Evolutionary conservation across 2,888 invertebrate species (phyloP).

Genomic region (Ceramica pisi): DNA sequence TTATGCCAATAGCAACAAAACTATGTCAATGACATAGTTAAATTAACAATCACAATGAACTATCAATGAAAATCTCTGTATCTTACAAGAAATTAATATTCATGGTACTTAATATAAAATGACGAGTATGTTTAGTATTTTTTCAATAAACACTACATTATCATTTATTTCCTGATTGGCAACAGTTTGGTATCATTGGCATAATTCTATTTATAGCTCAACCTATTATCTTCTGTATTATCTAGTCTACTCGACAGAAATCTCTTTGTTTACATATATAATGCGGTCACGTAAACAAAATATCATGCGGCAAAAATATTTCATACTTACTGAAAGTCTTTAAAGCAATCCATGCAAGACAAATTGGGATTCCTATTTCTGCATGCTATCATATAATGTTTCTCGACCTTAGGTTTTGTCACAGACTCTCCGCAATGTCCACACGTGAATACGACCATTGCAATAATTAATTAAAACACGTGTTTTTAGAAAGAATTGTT

Average conservation of each 20-base stretch:
- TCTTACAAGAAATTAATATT: neutral
- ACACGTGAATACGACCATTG: constrained; percentile 98
- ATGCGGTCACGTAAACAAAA: constrained; percentile 36
- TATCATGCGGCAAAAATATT: constrained; percentile 10
- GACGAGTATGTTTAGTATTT: neutral
- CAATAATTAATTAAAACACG: constrained; percentile 55
- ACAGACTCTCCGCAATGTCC: constrained; percentile 97
- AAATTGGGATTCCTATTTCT: constrained; percentile 92
- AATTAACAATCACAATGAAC: neutral
- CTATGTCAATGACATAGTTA: constrained; percentile 23
- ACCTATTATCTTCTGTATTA: neutral
- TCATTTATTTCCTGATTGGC: constrained; percentile 49
- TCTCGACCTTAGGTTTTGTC: constrained; percentile 97
- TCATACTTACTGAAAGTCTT: constrained; percentile 94
- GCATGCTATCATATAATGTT: constrained; percentile 95
- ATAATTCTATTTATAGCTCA: constrained; percentile 35
- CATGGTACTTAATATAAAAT: neutral
- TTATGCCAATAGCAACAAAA: constrained; percentile 16
- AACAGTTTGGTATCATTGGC: constrained; percentile 19
- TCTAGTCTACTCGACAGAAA: neutral
- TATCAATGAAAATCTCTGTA: neutral
- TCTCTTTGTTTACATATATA: constrained; percentile 36
- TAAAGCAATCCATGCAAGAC: constrained; percentile 98
- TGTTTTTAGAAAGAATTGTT: constrained; percentile 65
- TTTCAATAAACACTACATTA: constrained; percentile 5